These are phyloP conservation scores for Sciurus vulgaris DNA, from an alignment of 2,797 vertebrate genomes.

Conservation along the genomic window DNA sequence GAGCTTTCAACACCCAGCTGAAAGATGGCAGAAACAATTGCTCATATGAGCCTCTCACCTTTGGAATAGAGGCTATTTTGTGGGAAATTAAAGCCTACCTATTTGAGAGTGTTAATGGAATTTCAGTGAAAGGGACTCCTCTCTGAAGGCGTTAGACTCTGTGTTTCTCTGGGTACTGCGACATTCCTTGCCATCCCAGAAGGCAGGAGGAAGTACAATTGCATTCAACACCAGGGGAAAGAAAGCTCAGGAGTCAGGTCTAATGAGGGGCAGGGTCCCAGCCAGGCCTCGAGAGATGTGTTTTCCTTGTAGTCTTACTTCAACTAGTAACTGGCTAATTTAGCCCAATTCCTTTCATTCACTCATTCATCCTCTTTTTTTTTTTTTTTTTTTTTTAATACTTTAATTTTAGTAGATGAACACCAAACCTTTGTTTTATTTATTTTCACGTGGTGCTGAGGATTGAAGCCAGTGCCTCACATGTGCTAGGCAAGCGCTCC, in stretches of 20 bases:
- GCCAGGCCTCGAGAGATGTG: background rate
- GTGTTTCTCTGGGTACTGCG: background rate
- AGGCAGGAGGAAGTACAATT: background rate
- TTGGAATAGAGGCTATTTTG: slow-evolving; percentile 42
- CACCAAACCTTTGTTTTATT: too few species aligned
- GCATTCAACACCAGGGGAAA: background rate
- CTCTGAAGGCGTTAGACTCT: background rate
- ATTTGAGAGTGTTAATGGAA: slow-evolving; percentile 52
- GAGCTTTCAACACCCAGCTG: slow-evolving; percentile 27
- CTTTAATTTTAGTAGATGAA: background rate
- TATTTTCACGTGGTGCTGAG: too few species aligned
- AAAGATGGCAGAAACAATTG: slow-evolving; percentile 38
- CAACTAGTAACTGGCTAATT: background rate
- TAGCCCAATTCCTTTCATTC: background rate
- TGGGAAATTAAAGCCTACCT: slow-evolving; percentile 28
- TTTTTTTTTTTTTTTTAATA: too few species aligned
- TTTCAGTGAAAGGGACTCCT: background rate
- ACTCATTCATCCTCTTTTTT: too few species aligned
- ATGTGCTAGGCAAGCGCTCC: too few species aligned
- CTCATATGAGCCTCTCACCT: slow-evolving; percentile 42
- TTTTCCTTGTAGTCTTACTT: background rate
- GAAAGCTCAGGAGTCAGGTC: background rate
- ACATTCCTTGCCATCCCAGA: background rate
- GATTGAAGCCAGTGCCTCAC: too few species aligned
- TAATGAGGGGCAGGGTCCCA: background rate